Conservation (phyloP, 2,113 vertebrate genomes). For the Rhegmatorhina hoffmannsi region DNA sequence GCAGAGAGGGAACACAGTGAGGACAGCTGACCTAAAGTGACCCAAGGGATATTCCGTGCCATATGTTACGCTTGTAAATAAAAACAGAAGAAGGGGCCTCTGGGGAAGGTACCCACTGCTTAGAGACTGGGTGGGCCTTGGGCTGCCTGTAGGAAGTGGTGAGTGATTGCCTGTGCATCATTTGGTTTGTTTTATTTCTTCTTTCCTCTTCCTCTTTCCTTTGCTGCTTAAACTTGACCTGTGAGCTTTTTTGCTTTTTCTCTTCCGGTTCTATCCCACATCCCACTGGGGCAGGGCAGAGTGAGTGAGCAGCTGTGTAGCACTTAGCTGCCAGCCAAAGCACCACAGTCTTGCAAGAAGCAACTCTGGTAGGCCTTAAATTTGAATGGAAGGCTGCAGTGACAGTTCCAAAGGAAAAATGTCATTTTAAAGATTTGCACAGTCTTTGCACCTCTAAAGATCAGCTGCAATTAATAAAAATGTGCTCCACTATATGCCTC, state of each 20-base stretch:
- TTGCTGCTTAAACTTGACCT: background rate
- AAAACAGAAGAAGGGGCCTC: background rate
- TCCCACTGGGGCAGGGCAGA: background rate
- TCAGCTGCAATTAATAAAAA: background rate
- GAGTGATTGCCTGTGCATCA: background rate
- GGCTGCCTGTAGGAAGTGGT: background rate
- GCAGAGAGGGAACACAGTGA: background rate
- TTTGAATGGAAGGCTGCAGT: background rate
- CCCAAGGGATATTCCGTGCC: background rate
- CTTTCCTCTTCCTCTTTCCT: conserved; percentile 9
- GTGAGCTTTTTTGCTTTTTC: background rate
- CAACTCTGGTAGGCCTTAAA: background rate
- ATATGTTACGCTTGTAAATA: background rate
- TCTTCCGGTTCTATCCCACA: background rate
- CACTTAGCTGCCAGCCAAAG: background rate
- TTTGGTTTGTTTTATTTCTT: background rate
- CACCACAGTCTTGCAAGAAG: background rate
- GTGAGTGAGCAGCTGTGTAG: background rate
- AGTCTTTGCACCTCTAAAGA: background rate
- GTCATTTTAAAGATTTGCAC: background rate
- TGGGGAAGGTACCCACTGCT: background rate
- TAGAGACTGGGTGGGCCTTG: background rate
- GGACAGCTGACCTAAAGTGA: background rate
- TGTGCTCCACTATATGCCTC: background rate
- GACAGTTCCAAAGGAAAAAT: background rate